Percentiles rank a stretch among this genome's conserved stretches.
Conservation (phyloP, 2,888 invertebrate genomes). For the Tridacna crocea region DNA sequence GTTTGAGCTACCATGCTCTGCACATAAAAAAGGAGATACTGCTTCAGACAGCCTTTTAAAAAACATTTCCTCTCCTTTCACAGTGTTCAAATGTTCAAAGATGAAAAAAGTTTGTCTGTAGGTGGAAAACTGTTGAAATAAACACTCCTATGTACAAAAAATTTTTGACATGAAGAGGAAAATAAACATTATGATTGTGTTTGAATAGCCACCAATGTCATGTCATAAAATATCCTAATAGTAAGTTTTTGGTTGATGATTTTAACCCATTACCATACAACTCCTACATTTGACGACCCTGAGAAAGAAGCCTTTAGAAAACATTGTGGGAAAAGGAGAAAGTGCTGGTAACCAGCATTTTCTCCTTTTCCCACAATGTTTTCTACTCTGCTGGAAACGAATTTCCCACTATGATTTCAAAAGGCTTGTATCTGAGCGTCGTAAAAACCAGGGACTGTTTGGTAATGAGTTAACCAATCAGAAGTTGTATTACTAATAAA, state of each 20-base stretch:
- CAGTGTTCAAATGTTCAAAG: background rate
- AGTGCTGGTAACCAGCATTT: background rate
- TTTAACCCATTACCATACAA: too few species aligned
- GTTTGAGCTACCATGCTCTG: background rate
- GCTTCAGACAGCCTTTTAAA: background rate
- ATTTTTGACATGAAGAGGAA: background rate
- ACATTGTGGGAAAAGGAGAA: conserved; percentile 5
- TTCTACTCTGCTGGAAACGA: background rate
- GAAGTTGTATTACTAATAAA: too few species aligned
- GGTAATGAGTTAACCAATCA: too few species aligned
- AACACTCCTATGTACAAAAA: background rate
- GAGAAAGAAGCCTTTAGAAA: background rate
- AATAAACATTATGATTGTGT: background rate
- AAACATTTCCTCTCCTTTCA: background rate
- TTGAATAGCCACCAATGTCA: background rate
- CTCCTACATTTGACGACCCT: background rate
- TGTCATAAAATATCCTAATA: background rate
- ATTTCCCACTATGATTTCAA: too few species aligned
- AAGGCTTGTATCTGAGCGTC: too few species aligned
- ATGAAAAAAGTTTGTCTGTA: background rate
- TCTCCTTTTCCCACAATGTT: conserved; percentile 1
- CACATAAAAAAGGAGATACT: background rate
- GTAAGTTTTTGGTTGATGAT: too few species aligned
- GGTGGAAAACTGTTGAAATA: background rate
- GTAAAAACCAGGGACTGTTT: too few species aligned